Evolutionary conservation across 2,113 vertebrate genomes (phyloP).

Genomic region (Takifugu flavidus): DNA sequence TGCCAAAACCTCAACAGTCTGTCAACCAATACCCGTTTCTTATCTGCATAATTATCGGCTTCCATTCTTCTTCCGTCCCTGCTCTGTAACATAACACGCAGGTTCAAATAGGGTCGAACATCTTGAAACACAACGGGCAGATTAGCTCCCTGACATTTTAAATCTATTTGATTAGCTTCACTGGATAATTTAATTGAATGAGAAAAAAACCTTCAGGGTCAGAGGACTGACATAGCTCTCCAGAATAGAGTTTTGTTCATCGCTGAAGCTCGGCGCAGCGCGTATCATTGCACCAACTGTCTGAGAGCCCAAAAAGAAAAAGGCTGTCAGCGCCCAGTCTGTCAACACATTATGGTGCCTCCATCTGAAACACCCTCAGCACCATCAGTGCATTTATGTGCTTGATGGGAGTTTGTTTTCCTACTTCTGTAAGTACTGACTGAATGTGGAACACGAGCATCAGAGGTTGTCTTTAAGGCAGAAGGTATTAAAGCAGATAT

Average conservation of each 20-base stretch:
- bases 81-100: constrained; percentile 6
- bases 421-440: not conserved
- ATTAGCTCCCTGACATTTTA: constrained; percentile 11
- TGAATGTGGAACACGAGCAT: not conserved
- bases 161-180: constrained; percentile 26
- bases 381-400: not conserved
- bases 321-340: constrained; percentile 21
- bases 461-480: not conserved
- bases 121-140: constrained; percentile 12
- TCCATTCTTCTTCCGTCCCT: not conserved
- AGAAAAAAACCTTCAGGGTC: constrained; percentile 16
- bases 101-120: constrained; percentile 17
- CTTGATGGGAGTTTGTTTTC: constrained; percentile 21
- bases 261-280: constrained; percentile 5
- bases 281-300: constrained; percentile 15
- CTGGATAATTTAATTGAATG: constrained; percentile 22
- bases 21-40: constrained; percentile 49
- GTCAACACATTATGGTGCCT: constrained; percentile 39
- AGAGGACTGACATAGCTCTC: constrained; percentile 11
- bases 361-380: constrained; percentile 37
- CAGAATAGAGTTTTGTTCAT: constrained; percentile 22
- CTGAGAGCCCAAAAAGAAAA: constrained; percentile 14
- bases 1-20: constrained; percentile 66
- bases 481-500: no score
- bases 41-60: constrained; percentile 48